Evolutionary conservation across 2,113 vertebrate species (phyloP).

Genomic region (Passer domesticus): DNA sequence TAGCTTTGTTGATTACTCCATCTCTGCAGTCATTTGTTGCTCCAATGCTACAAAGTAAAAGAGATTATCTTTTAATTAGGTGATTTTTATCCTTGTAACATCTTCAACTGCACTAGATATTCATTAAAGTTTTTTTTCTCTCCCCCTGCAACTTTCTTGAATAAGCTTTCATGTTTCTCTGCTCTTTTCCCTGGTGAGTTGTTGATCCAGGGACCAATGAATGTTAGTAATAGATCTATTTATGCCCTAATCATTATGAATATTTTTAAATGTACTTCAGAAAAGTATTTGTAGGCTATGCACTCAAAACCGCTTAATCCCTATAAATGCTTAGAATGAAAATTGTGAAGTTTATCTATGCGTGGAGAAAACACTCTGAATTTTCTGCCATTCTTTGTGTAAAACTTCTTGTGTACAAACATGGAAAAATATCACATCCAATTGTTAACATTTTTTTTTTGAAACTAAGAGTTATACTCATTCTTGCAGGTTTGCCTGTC

Average conservation of each 20-base stretch:
- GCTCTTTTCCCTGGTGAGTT: conserved; percentile 43
- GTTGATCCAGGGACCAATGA: conserved; percentile 55
- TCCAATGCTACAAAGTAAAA: conserved; percentile 58
- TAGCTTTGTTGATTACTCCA: conserved; percentile 54
- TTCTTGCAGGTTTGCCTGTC: not conserved
- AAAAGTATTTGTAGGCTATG: conserved; percentile 28
- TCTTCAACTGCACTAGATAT: conserved; percentile 34
- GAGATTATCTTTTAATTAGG: conserved; percentile 65
- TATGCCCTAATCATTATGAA: conserved; percentile 55
- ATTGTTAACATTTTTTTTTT: not conserved
- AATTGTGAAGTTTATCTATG: not conserved
- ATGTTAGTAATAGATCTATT: conserved; percentile 47
- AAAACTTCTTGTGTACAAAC: not conserved
- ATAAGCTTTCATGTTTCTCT: conserved; percentile 59
- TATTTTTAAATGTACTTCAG: conserved; percentile 51
- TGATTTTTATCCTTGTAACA: conserved; percentile 63
- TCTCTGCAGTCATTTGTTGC: conserved; percentile 49
- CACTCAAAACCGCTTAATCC: not conserved
- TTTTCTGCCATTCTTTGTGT: not conserved
- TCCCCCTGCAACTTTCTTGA: conserved; percentile 44
- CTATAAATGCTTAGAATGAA: not conserved
- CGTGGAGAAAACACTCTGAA: not conserved
- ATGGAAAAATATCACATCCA: not conserved
- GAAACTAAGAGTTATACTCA: not conserved
- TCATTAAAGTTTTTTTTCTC: conserved; percentile 41